Conservation (phyloP, 2,888 invertebrate species). For the Drosophila acutilabella region DNA sequence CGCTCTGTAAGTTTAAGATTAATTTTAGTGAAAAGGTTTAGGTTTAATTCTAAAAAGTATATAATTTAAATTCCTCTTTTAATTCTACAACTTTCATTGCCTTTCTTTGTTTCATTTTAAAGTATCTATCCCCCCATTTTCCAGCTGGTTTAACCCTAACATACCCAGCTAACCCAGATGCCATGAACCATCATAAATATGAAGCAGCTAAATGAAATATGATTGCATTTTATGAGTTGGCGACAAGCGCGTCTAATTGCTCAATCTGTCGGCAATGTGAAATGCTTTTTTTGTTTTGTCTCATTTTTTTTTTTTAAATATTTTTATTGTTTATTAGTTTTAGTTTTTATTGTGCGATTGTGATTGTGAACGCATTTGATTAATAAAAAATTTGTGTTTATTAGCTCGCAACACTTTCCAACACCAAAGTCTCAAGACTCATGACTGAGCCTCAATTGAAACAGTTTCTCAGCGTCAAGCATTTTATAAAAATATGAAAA, state of each 20-base stretch:
- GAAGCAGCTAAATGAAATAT: slow-evolving; percentile 59
- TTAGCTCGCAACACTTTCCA: slow-evolving; percentile 71
- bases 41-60: no score
- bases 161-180: slow-evolving; percentile 27
- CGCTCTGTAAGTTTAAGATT: slow-evolving; percentile 86
- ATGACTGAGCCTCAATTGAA: slow-evolving; percentile 41
- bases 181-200: slow-evolving; percentile 51
- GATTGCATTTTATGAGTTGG: slow-evolving; percentile 55
- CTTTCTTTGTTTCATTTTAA: background rate
- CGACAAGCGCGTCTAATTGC: slow-evolving; percentile 68
- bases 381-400: slow-evolving; percentile 74
- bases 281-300: slow-evolving; percentile 20
- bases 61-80: no score
- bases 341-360: slow-evolving; percentile 50
- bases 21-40: no score
- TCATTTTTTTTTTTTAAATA: slow-evolving; percentile 7
- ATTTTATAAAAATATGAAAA: slow-evolving; percentile 18
- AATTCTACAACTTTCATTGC: background rate
- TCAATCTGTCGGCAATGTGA: slow-evolving; percentile 54
- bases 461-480: slow-evolving; percentile 19
- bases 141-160: slow-evolving; percentile 20
- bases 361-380: slow-evolving; percentile 59
- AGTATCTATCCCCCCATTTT: background rate
- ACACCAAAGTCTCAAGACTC: slow-evolving; percentile 8
- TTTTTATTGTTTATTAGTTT: slow-evolving; percentile 43